phyloP scores from a whole-genome alignment of 2,888 invertebrate genomes.

The Theristus sp. region DNA sequence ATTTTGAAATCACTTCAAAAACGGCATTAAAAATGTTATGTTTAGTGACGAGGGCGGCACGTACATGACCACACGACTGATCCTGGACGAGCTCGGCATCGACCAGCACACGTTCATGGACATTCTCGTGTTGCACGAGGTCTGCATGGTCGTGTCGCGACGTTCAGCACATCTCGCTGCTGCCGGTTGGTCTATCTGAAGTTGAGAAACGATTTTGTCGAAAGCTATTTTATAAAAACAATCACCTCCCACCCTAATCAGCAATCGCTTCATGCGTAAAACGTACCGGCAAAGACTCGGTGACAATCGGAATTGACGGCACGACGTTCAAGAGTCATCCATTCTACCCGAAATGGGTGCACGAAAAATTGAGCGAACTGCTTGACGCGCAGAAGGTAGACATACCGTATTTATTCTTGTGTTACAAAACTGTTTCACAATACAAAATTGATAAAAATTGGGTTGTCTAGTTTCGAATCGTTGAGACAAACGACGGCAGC shows the following conservation, averaged over 20 bases:
- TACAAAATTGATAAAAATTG: too few relatives aligned
- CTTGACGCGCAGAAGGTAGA: too few relatives aligned
- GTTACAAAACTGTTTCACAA: too few relatives aligned
- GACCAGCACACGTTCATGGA: conserved; percentile 32
- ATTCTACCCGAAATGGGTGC: conserved; percentile 81
- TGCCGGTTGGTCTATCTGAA: too few relatives aligned
- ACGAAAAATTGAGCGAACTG: conserved; percentile 50
- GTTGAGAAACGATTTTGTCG: too few relatives aligned
- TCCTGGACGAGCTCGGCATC: conserved; percentile 67
- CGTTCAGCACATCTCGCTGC: conserved; percentile 80
- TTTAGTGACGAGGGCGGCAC: conserved; percentile 18
- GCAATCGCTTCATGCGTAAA: conserved; percentile 58
- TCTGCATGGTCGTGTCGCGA: conserved; percentile 73
- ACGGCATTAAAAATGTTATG: too few relatives aligned
- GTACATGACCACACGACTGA: conserved; percentile 50
- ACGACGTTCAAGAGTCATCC: conserved; percentile 94
- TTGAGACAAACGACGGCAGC: conserved; percentile 82
- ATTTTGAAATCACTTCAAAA: too few relatives aligned
- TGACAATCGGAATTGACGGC: conserved; percentile 83
- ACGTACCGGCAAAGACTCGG: conserved; percentile 64
- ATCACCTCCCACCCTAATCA: too few relatives aligned
- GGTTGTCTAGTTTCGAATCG: conserved; percentile 54
- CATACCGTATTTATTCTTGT: too few relatives aligned
- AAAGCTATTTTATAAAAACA: too few relatives aligned
- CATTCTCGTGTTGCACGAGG: conserved; percentile 67